Conservation (phyloP, 2,888 invertebrate genomes). For the Alcis repandata region DNA sequence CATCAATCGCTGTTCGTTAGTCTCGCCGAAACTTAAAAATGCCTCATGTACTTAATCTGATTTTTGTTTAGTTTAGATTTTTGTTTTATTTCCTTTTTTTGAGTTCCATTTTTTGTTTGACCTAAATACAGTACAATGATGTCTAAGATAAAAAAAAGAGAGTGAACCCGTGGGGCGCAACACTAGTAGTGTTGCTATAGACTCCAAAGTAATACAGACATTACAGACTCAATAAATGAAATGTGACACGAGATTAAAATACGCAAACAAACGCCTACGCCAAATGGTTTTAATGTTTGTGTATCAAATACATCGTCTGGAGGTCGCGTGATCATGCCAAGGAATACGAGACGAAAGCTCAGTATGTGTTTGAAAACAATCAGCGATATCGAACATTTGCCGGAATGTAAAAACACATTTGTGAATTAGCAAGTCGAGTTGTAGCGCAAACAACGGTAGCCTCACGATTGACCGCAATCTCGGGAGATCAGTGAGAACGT, state of each 20-base stretch:
- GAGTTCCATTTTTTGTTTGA: too few relatives aligned
- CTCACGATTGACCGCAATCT: slow-evolving; percentile 12
- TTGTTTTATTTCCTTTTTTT: too few relatives aligned
- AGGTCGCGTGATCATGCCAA: slow-evolving; percentile 58
- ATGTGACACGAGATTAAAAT: slow-evolving; percentile 42
- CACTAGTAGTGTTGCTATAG: too few relatives aligned
- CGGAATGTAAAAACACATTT: slow-evolving; percentile 22
- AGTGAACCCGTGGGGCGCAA: too few relatives aligned
- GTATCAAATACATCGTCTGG: slow-evolving; percentile 58
- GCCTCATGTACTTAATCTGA: too few relatives aligned
- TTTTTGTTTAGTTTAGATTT: too few relatives aligned
- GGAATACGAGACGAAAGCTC: slow-evolving; percentile 51
- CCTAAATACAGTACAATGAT: too few relatives aligned
- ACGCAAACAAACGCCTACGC: slow-evolving; percentile 56
- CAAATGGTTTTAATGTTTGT: slow-evolving; percentile 60
- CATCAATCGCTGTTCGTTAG: too few relatives aligned
- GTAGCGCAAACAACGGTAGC: slow-evolving; percentile 19
- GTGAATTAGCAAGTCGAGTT: slow-evolving; percentile 8
- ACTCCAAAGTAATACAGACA: background rate
- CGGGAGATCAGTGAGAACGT: background rate
- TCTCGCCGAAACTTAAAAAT: too few relatives aligned
- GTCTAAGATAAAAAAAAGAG: too few relatives aligned
- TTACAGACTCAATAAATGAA: background rate
- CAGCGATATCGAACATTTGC: slow-evolving; percentile 6
- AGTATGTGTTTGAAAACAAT: slow-evolving; percentile 24